Evolutionary conservation across 2,888 invertebrate genomes (phyloP).

Genomic region (Pheosia tremula): DNA sequence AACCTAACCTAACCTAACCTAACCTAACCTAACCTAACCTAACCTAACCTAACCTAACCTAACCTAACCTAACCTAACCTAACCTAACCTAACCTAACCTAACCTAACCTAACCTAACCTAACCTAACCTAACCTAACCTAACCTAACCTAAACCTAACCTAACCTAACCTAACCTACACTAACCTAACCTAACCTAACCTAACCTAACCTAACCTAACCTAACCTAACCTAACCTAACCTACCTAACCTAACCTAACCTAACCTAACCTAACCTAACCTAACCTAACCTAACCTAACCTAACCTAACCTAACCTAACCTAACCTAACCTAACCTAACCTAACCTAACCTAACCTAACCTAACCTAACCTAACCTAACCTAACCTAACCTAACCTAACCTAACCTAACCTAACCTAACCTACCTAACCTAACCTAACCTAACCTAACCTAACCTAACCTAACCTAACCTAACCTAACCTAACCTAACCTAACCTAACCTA

Average conservation of each 20-base stretch:
- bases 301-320: constrained; percentile 18
- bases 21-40: no score
- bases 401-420: constrained; percentile 18
- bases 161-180: constrained; percentile 35
- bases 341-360: constrained; percentile 22
- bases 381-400: constrained; percentile 18
- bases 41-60: no score
- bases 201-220: constrained; percentile 30
- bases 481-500: constrained; percentile 21
- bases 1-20: no score
- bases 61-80: no score
- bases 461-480: constrained; percentile 24
- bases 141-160: no score
- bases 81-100: no score
- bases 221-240: constrained; percentile 27
- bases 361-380: constrained; percentile 26
- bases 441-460: constrained; percentile 22
- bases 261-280: constrained; percentile 18
- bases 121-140: no score
- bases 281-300: constrained; percentile 21
- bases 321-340: constrained; percentile 11
- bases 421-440: constrained; percentile 18
- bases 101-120: no score
- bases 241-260: constrained; percentile 24
- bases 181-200: constrained; percentile 26